A percentile compares a stretch with the other conserved stretches of the same genome.
Conservation (phyloP, 2,797 vertebrate genomes). For the Hypotaenidia philippensis region DNA sequence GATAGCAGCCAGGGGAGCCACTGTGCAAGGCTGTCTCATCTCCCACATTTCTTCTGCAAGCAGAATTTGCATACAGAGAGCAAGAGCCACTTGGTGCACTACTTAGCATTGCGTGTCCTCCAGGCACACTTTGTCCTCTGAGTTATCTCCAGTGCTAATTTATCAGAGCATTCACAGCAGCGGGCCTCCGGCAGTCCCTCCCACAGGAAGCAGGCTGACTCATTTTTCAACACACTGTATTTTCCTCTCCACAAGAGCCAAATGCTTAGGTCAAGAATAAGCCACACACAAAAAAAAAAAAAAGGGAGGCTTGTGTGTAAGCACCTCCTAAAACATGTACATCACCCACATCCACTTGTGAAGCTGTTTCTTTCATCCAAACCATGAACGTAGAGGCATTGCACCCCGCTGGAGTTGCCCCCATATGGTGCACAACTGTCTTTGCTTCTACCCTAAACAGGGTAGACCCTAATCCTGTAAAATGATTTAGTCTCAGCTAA, state of each 20-base stretch:
- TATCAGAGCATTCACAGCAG: constrained; percentile 47
- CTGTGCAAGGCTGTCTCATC: not conserved
- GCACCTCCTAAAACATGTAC: not conserved
- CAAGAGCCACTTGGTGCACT: not conserved
- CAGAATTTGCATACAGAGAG: not conserved
- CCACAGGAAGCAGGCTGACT: constrained; percentile 60
- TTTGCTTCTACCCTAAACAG: not conserved
- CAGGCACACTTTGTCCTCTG: constrained; percentile 62
- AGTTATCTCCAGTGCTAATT: constrained; percentile 59
- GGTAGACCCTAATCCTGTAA: not conserved
- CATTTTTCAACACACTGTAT: constrained; percentile 53
- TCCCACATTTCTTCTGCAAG: not conserved
- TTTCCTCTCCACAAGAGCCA: constrained; percentile 42
- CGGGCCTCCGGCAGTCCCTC: constrained; percentile 34
- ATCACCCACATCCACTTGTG: not conserved
- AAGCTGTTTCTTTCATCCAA: not conserved
- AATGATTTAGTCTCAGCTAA: not conserved
- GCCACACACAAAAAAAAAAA: not conserved
- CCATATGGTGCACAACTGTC: not conserved
- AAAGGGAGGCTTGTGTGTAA: not conserved
- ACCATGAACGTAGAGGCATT: not conserved
- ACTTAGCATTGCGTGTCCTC: constrained; percentile 5
- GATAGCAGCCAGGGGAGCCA: not conserved
- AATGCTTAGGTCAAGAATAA: constrained; percentile 55
- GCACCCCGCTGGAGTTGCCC: not conserved